Conservation (phyloP, 2,113 vertebrate genomes). For the Hydrolagus affinis region DNA sequence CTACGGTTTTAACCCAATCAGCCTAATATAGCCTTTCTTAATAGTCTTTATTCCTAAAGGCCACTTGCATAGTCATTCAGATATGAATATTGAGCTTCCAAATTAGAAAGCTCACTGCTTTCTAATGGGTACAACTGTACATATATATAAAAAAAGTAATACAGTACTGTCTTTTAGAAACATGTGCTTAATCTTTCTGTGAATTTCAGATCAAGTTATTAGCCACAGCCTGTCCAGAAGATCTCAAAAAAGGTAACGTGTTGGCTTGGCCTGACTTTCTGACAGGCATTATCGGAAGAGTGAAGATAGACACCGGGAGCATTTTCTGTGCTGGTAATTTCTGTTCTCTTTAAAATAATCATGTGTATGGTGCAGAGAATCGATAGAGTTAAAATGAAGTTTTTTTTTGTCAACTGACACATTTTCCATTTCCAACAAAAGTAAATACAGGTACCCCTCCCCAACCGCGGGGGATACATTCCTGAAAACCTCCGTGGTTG, state of each 20-base stretch:
- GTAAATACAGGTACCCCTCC: too few species aligned
- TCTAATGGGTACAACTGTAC: too few species aligned
- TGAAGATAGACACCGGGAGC: slow-evolving; percentile 79
- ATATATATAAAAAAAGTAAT: too few species aligned
- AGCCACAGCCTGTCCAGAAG: slow-evolving; percentile 77
- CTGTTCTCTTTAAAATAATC: not conserved
- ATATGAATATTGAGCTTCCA: too few species aligned
- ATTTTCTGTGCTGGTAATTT: slow-evolving; percentile 82
- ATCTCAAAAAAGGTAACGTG: slow-evolving; percentile 78
- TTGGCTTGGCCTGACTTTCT: slow-evolving; percentile 95
- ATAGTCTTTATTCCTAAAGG: too few species aligned
- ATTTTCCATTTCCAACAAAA: not conserved
- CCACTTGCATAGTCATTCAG: too few species aligned
- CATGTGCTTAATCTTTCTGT: slow-evolving; percentile 7
- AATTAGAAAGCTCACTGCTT: too few species aligned
- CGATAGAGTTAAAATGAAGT: not conserved
- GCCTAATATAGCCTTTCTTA: too few species aligned
- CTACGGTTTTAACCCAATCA: too few species aligned
- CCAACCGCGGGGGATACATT: too few species aligned
- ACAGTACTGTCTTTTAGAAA: too few species aligned
- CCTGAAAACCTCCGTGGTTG: too few species aligned
- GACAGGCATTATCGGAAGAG: slow-evolving; percentile 73
- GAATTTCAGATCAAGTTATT: slow-evolving; percentile 73
- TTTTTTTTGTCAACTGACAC: not conserved
- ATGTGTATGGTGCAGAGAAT: not conserved